A percentile compares a stretch with the other conserved stretches of the same genome.
These are phyloP conservation scores for Calyptommatus sinebrachiatus DNA, from an alignment of 2,113 vertebrate genomes.

Conservation along the genomic window DNA sequence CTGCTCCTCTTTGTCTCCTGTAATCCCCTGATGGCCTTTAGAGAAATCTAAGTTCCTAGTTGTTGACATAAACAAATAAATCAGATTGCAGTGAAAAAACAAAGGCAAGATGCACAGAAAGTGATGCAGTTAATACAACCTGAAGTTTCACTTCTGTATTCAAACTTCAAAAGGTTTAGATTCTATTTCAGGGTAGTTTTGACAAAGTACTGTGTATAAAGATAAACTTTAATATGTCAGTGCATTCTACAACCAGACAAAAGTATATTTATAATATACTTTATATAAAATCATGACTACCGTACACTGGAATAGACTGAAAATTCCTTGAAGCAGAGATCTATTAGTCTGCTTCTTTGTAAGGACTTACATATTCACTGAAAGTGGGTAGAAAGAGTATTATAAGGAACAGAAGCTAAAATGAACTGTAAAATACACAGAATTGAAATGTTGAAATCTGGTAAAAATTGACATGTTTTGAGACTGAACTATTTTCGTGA, in stretches of 20 bases:
- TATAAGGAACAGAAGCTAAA: not conserved
- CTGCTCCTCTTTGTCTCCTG: conserved; percentile 85
- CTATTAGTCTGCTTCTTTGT: not conserved
- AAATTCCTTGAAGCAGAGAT: not conserved
- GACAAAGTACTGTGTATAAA: not conserved
- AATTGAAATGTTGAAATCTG: not conserved
- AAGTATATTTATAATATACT: not conserved
- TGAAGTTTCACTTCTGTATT: not conserved
- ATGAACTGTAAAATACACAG: not conserved
- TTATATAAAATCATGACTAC: not conserved
- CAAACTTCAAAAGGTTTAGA: not conserved
- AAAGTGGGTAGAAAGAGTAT: not conserved
- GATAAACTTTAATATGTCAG: not conserved
- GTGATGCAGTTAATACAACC: not conserved
- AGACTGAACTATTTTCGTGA: no score
- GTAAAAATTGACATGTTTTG: not conserved
- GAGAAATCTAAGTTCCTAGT: conserved; percentile 95
- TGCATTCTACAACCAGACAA: not conserved
- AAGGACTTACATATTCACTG: not conserved
- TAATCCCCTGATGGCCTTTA: conserved; percentile 93
- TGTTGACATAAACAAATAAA: conserved; percentile 41
- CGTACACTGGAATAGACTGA: not conserved
- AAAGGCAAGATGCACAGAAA: not conserved
- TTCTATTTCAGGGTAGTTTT: not conserved
- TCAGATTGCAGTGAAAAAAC: conserved; percentile 9